These are phyloP conservation scores for Brachypalpus laphriformis DNA, from an alignment of 2,888 invertebrate species.

Conservation along the genomic window DNA sequence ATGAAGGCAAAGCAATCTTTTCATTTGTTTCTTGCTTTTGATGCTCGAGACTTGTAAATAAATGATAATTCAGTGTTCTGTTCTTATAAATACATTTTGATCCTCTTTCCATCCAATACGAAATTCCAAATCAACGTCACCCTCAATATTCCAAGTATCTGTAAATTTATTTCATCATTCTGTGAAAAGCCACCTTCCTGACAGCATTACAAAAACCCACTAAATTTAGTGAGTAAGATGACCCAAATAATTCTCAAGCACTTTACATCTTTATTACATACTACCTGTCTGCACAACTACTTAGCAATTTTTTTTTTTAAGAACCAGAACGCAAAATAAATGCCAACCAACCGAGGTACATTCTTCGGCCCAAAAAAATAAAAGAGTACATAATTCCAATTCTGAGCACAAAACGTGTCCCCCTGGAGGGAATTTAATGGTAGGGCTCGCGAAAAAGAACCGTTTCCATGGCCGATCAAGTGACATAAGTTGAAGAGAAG, in stretches of 20 bases:
- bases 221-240: slow-evolving; percentile 45
- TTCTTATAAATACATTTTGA: too few relatives aligned
- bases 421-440: slow-evolving; percentile 16
- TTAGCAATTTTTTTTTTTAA: slow-evolving; percentile 29
- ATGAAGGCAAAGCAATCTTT: too few relatives aligned
- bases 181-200: slow-evolving; percentile 16
- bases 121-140: neutral
- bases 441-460: slow-evolving; percentile 63
- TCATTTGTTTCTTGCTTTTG: too few relatives aligned
- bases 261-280: slow-evolving; percentile 44
- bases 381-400: slow-evolving; percentile 41
- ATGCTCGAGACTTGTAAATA: too few relatives aligned
- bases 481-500: slow-evolving; percentile 60
- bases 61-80: too few relatives aligned
- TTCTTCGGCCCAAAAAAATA: slow-evolving; percentile 24
- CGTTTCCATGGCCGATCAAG: slow-evolving; percentile 60
- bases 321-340: slow-evolving; percentile 56
- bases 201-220: slow-evolving; percentile 10
- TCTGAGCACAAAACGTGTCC: slow-evolving; percentile 12
- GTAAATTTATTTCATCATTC: slow-evolving; percentile 45
- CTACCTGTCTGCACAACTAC: slow-evolving; percentile 54
- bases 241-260: slow-evolving; percentile 61
- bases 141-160: slow-evolving; percentile 11
- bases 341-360: slow-evolving; percentile 36
- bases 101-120: too few relatives aligned